A percentile compares a stretch with the other conserved stretches of the same genome.
These are phyloP conservation scores for Punctoribates punctum DNA, from an alignment of 2,888 invertebrate species.

Conservation along the genomic window DNA sequence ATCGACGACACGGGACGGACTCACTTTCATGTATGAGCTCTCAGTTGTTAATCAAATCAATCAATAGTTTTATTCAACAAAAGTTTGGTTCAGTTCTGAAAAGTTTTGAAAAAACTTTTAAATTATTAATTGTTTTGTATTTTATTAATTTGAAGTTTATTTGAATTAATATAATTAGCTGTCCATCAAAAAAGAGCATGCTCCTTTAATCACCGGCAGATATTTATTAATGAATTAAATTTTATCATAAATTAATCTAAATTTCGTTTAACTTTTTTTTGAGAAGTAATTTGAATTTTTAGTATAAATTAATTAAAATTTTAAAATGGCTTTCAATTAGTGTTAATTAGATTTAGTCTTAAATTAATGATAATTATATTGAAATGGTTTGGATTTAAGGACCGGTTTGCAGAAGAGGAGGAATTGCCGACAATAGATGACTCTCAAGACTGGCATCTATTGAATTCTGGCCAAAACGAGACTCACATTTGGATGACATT, in stretches of 20 bases:
- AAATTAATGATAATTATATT: neutral
- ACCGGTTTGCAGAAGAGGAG: constrained; percentile 46
- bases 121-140: neutral
- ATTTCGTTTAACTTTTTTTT: too few species aligned
- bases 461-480: constrained; percentile 46
- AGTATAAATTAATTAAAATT: too few species aligned
- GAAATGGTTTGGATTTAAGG: constrained; percentile 43
- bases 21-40: constrained; percentile 46
- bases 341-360: neutral
- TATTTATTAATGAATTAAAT: too few species aligned
- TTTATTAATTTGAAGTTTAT: neutral
- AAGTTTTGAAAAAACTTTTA: neutral
- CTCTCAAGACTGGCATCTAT: constrained; percentile 47
- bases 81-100: neutral
- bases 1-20: constrained; percentile 61
- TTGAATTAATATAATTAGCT: too few species aligned
- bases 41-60: neutral
- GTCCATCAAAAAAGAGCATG: too few species aligned
- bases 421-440: constrained; percentile 46
- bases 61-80: too few species aligned
- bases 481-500: constrained; percentile 47
- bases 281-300: too few species aligned
- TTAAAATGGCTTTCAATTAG: neutral
- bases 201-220: too few species aligned
- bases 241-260: too few species aligned